phyloP scores from a whole-genome alignment of 2,797 vertebrate genomes.

The Geotrypetes seraphini region DNA sequence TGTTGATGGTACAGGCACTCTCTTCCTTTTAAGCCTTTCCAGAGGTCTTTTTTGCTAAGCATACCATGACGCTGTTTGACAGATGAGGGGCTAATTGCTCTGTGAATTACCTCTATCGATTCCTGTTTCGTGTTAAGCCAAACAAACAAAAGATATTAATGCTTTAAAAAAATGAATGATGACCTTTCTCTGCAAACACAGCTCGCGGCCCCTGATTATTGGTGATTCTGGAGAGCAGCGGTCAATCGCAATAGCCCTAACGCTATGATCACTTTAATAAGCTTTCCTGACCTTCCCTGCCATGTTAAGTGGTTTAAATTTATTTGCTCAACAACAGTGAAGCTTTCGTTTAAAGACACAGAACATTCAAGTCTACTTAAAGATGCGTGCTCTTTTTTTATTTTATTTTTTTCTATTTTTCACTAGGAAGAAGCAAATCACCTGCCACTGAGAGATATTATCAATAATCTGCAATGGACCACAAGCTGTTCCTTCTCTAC shows the following conservation, averaged over 20 bases:
- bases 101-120: conserved; percentile 86
- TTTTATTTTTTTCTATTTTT: too few relatives aligned
- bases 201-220: conserved; percentile 77
- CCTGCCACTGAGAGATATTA: conserved; percentile 9
- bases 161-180: conserved; percentile 78
- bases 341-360: conserved; percentile 73
- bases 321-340: conserved; percentile 72
- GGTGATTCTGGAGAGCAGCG: conserved; percentile 70
- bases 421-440: conserved; percentile 5
- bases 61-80: conserved; percentile 69
- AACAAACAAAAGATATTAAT: conserved; percentile 87
- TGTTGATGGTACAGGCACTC: conserved; percentile 62
- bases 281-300: conserved; percentile 71
- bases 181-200: conserved; percentile 84
- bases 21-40: conserved; percentile 65
- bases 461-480: conserved; percentile 3
- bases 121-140: conserved; percentile 78
- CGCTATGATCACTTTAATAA: conserved; percentile 78
- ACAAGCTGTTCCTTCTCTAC: neutral
- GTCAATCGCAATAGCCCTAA: conserved; percentile 73
- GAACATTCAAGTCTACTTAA: conserved; percentile 59
- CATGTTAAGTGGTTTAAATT: conserved; percentile 80
- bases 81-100: conserved; percentile 81
- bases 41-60: conserved; percentile 73
- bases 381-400: conserved; percentile 35